A percentile compares a stretch with the other conserved stretches of the same genome.
phyloP scores from a whole-genome alignment of 2,797 vertebrate genomes.

The Acipenser ruthenus region DNA sequence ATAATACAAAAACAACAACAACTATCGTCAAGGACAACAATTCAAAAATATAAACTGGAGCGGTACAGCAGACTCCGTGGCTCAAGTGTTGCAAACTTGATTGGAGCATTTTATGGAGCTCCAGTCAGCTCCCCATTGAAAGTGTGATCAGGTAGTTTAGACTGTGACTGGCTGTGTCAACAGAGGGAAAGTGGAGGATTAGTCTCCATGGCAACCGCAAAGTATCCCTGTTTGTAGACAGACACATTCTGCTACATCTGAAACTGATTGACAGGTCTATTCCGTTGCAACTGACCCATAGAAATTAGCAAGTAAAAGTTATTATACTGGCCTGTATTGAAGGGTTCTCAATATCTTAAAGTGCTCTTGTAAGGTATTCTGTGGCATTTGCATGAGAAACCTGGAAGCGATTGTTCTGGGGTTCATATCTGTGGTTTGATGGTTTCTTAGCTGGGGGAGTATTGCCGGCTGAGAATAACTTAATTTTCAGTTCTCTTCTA shows the following conservation, averaged over 20 bases:
- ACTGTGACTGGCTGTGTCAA: constrained; percentile 82
- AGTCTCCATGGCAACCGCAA: constrained; percentile 92
- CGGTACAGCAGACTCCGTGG: constrained; percentile 46
- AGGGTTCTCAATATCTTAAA: constrained; percentile 84
- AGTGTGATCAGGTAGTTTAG: constrained; percentile 91
- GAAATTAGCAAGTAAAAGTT: constrained; percentile 93
- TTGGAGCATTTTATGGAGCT: constrained; percentile 69
- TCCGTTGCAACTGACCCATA: constrained; percentile 92
- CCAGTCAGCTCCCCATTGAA: constrained; percentile 75
- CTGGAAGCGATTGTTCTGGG: constrained; percentile 82
- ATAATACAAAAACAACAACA: too few relatives aligned
- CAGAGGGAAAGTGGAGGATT: constrained; percentile 85
- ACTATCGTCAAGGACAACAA: constrained; percentile 2
- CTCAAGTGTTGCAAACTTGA: constrained; percentile 69
- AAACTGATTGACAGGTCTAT: constrained; percentile 94
- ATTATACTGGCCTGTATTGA: constrained; percentile 84
- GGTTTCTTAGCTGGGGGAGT: constrained; percentile 82
- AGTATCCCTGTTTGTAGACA: constrained; percentile 91
- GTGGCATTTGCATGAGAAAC: constrained; percentile 92
- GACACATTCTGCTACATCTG: constrained; percentile 96
- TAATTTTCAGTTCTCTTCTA: constrained; percentile 83
- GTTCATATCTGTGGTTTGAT: constrained; percentile 89
- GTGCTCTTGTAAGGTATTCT: constrained; percentile 90
- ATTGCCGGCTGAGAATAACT: constrained; percentile 85
- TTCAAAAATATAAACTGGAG: constrained; percentile 33